Evolutionary conservation across 1,140 invertebrate species (phyloP).

Genomic region (Lepidotrigona ventralis): DNA sequence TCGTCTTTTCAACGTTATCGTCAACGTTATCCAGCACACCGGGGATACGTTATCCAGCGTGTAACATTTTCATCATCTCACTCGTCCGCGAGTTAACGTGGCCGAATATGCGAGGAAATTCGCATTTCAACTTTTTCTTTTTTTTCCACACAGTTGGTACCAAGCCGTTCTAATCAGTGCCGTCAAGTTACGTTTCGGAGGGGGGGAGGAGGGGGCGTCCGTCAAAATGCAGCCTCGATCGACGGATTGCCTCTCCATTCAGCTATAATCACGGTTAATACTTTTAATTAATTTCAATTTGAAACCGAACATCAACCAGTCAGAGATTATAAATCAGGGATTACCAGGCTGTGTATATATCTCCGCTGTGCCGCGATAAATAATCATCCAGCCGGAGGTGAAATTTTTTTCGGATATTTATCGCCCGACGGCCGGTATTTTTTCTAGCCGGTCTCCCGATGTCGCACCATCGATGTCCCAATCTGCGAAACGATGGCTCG

Average conservation of each 20-base stretch:
- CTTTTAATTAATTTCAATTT: conserved; percentile 6
- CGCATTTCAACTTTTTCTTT: not conserved
- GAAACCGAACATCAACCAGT: not conserved
- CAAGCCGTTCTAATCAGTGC: not conserved
- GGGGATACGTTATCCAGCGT: not conserved
- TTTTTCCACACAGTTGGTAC: not conserved
- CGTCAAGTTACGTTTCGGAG: too few species aligned
- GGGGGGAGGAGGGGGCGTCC: too few species aligned
- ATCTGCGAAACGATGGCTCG: conserved; percentile 36
- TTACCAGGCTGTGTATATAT: not conserved
- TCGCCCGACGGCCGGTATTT: conserved; percentile 2
- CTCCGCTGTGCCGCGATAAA: conserved; percentile 4
- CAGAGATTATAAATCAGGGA: conserved; percentile 21
- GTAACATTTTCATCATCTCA: not conserved
- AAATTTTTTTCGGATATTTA: conserved; percentile 37
- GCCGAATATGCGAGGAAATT: too few species aligned
- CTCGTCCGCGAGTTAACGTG: too few species aligned
- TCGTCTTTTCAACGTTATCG: not conserved
- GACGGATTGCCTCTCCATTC: not conserved
- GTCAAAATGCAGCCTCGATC: not conserved
- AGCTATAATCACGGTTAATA: not conserved
- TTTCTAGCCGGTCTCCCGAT: not conserved
- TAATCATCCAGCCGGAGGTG: not conserved
- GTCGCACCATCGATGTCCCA: conserved; percentile 14
- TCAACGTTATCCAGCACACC: too few species aligned